Evolutionary conservation across 1,140 invertebrate species (phyloP).

Genomic region (Venturia canescens): DNA sequence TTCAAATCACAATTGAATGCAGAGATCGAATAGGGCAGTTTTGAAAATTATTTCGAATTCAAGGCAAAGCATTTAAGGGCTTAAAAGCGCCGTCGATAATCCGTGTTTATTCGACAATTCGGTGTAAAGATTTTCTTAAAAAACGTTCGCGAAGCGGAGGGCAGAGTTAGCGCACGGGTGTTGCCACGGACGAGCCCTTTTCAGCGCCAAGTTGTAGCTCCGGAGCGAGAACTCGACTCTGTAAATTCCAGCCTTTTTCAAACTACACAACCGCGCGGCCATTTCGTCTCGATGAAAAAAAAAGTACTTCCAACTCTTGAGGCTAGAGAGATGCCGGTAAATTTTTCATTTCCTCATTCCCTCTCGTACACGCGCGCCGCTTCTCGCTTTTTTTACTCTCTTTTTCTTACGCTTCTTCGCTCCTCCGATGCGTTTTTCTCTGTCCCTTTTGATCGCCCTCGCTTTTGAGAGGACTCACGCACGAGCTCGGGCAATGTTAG

Average conservation of each 20-base stretch:
- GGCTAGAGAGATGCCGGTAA: constrained; percentile 44
- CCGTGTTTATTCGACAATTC: too few relatives aligned
- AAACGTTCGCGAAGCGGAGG: too few relatives aligned
- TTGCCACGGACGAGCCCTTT: constrained; percentile 37
- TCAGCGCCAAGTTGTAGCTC: background rate
- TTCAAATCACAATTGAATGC: too few relatives aligned
- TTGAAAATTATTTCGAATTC: too few relatives aligned
- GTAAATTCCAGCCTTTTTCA: background rate
- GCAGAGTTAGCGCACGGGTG: background rate
- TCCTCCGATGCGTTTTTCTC: too few relatives aligned
- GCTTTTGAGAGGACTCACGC: background rate
- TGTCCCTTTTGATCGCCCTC: background rate
- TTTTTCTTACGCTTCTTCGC: background rate
- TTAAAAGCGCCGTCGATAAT: too few relatives aligned
- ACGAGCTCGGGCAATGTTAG: background rate
- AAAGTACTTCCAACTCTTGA: constrained; percentile 39
- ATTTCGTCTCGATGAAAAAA: background rate
- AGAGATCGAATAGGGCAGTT: too few relatives aligned
- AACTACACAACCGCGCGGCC: background rate
- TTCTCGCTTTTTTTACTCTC: too few relatives aligned
- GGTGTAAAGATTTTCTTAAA: too few relatives aligned
- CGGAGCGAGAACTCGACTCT: background rate
- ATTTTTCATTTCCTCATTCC: constrained; percentile 33
- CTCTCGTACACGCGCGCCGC: background rate
- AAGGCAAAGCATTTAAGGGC: too few relatives aligned